Conservation (phyloP, 2,888 invertebrate genomes). For the Cynaeus angustus region DNA sequence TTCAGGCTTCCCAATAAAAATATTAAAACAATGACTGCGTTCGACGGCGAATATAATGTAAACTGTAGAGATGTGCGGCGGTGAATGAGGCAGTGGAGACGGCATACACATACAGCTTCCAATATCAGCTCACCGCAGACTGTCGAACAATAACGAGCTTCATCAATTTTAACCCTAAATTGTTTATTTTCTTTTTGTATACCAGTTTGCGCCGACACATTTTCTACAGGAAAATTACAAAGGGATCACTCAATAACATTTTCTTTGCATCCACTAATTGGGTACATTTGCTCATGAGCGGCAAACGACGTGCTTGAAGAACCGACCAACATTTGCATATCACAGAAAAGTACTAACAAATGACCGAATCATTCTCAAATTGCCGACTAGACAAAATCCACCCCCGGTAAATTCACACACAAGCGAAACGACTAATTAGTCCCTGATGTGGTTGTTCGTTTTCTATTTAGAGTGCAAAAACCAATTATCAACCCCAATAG, state of each 20-base stretch:
- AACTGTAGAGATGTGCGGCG: conserved; percentile 19
- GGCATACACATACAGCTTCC: conserved; percentile 44
- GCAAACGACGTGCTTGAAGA: too few relatives aligned
- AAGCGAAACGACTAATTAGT: conserved; percentile 25
- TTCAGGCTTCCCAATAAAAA: conserved; percentile 29
- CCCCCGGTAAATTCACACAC: background rate
- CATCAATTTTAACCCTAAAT: conserved; percentile 58
- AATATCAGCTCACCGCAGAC: conserved; percentile 58
- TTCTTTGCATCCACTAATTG: conserved; percentile 53
- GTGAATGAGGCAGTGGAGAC: conserved; percentile 4
- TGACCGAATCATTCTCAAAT: too few relatives aligned
- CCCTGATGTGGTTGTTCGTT: conserved; percentile 32
- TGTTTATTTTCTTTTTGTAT: conserved; percentile 57
- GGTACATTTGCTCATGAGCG: conserved; percentile 19
- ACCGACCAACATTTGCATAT: too few relatives aligned
- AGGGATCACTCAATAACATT: conserved; percentile 52
- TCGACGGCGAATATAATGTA: conserved; percentile 22
- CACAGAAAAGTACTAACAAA: too few relatives aligned
- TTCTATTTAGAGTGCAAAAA: conserved; percentile 55
- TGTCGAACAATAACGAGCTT: conserved; percentile 57
- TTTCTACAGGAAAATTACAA: conserved; percentile 51
- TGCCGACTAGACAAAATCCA: too few relatives aligned
- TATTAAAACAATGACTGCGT: conserved; percentile 36
- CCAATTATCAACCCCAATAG: conserved; percentile 56
- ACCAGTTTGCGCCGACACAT: conserved; percentile 51